These are phyloP conservation scores for Scalopus aquaticus DNA, from an alignment of 2,113 vertebrate genomes.

Conservation along the genomic window DNA sequence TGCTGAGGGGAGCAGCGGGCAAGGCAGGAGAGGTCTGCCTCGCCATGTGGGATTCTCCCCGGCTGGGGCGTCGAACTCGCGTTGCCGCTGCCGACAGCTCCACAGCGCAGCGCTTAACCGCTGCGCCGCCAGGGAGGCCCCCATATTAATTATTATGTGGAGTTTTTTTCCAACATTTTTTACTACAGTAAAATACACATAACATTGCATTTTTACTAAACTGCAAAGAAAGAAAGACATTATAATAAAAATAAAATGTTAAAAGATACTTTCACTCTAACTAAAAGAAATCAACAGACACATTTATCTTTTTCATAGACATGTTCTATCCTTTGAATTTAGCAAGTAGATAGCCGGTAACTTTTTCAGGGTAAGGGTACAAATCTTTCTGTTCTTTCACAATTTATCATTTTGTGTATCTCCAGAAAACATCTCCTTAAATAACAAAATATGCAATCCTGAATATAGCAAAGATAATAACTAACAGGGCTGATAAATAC, in stretches of 20 bases:
- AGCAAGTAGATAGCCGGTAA: background rate
- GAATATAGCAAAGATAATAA: slow-evolving; percentile 19
- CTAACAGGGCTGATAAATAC: background rate
- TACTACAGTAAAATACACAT: background rate
- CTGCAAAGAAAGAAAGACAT: slow-evolving; percentile 1
- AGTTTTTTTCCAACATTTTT: background rate
- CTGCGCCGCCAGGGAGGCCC: no score
- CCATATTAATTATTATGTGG: background rate
- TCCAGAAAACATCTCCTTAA: slow-evolving; percentile 11
- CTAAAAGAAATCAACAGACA: slow-evolving; percentile 1
- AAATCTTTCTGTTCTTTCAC: background rate
- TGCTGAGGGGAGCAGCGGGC: no score
- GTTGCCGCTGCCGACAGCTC: no score
- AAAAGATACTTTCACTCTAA: slow-evolving; percentile 1
- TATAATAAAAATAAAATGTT: background rate
- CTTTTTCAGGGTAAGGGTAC: slow-evolving; percentile 11
- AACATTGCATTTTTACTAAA: background rate
- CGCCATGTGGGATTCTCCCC: no score
- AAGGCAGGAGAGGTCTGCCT: no score
- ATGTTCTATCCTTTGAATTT: background rate
- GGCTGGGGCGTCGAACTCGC: no score
- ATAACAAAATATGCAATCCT: background rate
- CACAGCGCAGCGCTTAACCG: no score
- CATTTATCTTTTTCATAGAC: background rate
- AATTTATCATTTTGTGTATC: slow-evolving; percentile 28